phyloP scores from a whole-genome alignment of 2,797 vertebrate species.

The Sternarchorhynchus goeldii region DNA sequence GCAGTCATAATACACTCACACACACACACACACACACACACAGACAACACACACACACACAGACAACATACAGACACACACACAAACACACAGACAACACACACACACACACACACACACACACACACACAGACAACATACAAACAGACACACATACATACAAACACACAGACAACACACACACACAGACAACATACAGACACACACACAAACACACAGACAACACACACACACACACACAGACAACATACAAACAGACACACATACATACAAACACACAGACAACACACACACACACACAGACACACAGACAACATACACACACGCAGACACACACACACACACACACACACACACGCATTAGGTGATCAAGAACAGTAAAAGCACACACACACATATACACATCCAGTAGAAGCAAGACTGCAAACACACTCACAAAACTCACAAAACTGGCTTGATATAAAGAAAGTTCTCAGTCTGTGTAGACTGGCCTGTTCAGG shows the following conservation, averaged over 20 bases:
- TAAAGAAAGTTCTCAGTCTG: conserved; percentile 54
- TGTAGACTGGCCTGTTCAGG: conserved; percentile 60
- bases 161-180: neutral
- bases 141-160: conserved; percentile 2
- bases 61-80: neutral
- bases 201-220: neutral
- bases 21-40: neutral
- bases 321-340: neutral
- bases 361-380: too few relatives aligned
- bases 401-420: neutral
- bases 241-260: neutral
- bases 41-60: conserved; percentile 3
- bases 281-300: neutral
- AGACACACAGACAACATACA: neutral
- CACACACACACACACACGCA: neutral
- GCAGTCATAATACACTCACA: neutral
- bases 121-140: neutral
- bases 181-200: neutral
- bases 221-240: neutral
- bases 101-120: neutral
- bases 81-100: conserved; percentile 9
- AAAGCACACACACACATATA: conserved; percentile 1
- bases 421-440: neutral
- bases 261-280: conserved; percentile 7
- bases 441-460: conserved; percentile 38